phyloP scores from a whole-genome alignment of 2,888 invertebrate genomes.

The Rotaria macrura region DNA sequence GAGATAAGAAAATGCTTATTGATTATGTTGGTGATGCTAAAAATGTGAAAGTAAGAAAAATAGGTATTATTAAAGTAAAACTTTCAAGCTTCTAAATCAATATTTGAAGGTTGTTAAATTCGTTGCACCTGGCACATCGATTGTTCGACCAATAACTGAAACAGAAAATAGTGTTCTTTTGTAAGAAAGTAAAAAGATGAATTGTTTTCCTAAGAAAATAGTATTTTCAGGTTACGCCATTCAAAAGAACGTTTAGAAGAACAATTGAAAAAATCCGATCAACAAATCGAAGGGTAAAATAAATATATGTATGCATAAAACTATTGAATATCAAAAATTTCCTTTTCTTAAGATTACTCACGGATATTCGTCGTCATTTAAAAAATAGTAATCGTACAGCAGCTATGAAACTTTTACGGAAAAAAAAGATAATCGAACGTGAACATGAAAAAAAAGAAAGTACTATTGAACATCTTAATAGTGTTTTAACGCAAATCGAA shows the following conservation, averaged over 20 bases:
- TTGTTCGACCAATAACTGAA: constrained; percentile 1
- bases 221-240: constrained; percentile 7
- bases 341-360: not conserved
- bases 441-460: not conserved
- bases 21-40: not conserved
- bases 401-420: constrained; percentile 2
- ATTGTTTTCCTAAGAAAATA: no score
- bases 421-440: not conserved
- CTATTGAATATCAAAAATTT: not conserved
- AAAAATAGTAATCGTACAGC: constrained; percentile 15
- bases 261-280: constrained; percentile 6
- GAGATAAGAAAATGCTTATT: not conserved
- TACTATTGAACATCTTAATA: not conserved
- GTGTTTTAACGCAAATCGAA: constrained; percentile 6
- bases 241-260: constrained; percentile 18
- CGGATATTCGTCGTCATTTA: not conserved
- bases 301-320: no score
- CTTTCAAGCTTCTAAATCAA: not conserved
- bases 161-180: constrained; percentile 11
- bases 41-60: not conserved
- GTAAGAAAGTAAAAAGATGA: no score
- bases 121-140: not conserved
- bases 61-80: no score
- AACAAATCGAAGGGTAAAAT: constrained; percentile 15
- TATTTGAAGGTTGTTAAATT: not conserved